Evolutionary conservation across 2,888 invertebrate genomes (phyloP).

Genomic region (Ligdia adustata): DNA sequence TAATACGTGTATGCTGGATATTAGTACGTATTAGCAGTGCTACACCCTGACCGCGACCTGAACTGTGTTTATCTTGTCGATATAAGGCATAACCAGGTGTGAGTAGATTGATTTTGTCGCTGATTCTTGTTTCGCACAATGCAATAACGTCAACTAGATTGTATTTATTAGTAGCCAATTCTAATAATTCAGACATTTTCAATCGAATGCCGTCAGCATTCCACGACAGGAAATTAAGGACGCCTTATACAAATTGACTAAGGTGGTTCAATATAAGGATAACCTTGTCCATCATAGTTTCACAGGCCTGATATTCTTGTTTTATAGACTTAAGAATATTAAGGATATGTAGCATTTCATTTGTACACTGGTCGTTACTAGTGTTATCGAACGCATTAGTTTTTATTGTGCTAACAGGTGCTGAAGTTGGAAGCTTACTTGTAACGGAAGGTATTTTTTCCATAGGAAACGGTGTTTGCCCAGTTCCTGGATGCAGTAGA

Average conservation of each 20-base stretch:
- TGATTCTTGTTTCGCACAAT: conserved; percentile 13
- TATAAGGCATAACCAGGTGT: no score
- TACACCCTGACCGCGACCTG: conserved; percentile 9
- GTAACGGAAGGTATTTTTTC: no score
- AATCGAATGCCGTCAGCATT: conserved; percentile 21
- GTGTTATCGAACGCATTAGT: no score
- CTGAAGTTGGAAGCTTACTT: no score
- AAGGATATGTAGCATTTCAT: conserved; percentile 1
- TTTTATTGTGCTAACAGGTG: background rate
- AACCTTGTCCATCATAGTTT: conserved; percentile 21
- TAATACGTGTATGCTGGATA: no score
- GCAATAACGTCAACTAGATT: conserved; percentile 7
- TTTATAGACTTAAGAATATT: conserved; percentile 1
- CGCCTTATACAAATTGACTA: conserved; percentile 16
- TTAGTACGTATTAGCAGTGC: conserved; percentile 12
- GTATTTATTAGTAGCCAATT: conserved; percentile 4
- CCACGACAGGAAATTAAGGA: conserved; percentile 11
- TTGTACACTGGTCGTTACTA: no score
- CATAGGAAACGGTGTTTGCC: no score
- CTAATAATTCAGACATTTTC: conserved; percentile 11
- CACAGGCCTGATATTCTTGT: background rate
- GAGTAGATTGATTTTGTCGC: background rate
- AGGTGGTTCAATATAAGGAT: conserved; percentile 9
- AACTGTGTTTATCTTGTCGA: conserved; percentile 9
- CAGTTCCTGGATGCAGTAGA: no score